Base-by-base conservation (phyloP, 2,113 vertebrate species). In the Lanius collurio region DNA sequence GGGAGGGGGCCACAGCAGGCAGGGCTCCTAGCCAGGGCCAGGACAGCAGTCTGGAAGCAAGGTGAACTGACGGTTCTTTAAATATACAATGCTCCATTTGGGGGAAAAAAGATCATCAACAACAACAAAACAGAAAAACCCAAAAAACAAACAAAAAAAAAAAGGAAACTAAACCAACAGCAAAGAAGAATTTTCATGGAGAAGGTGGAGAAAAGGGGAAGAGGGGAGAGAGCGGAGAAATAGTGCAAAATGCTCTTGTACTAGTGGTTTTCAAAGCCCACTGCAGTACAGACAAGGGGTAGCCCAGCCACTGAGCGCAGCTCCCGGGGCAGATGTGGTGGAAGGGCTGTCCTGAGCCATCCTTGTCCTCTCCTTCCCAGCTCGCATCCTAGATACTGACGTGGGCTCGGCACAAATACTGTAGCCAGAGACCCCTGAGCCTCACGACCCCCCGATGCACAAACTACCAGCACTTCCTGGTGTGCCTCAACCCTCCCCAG, bases 201-300 rank as follows among this genome's bases (percentile, higher is more conserved):
- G 62, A 87, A 94, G 30, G 83, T 2, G 41, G 88, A 87, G 88
- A 90, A 93, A 97, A 93, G 74, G 93, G 87, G 92, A 65, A 92
- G 76, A 63, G 89, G 81, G 44, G 65, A 94, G 79, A 89, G 95
- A 91, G 86, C 50, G 8, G 94, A 97, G 98, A 97, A 97, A 97
- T 95, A 98, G 98, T 97, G 97, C 98, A 98, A 97, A 96, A 95
- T 90, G 93, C 84, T 93, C 97, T 97, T 97, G 98, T 98, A 98
- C 97, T 98, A 98, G 98, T 98, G 98, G 98, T 98, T 98, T 97
- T 96, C 64, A 0, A 95, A 95, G 93, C 97, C 94, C 93, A 96
- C 96, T 96, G 97, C 97, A 97, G 97, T 96, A 97, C 96, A 96
- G 94, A 91, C 81, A 87, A 95, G 93, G 97, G 82, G 83, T 46